Evolutionary conservation across 2,113 vertebrate species (phyloP), one percentile per base, ranked within the genome.

Genomic region (Xiphorhynchus elegans): DNA sequence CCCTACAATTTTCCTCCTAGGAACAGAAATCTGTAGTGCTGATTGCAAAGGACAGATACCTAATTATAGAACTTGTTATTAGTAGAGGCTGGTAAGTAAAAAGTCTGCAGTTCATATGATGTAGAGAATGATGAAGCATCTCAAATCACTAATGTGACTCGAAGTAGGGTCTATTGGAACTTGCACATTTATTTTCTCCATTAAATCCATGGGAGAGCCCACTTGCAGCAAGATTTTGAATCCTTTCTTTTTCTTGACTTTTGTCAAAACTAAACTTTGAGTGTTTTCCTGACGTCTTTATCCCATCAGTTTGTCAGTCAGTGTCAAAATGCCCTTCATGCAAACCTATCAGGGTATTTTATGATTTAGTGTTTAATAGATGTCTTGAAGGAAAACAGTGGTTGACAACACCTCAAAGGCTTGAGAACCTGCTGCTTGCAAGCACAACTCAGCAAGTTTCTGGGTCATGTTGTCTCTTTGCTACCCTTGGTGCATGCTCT

Each of bases 31-130:
- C 52, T 10, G 7, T 44, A 77, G 81, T 83, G 89, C 82, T 93
- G 94, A 95, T 13, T 92, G 80, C 87, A 90, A 78, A 82, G 33
- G 77, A 93, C 74, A 93, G 86, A 76, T 60, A 33, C 50, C 18
- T 94, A 96, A 97, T 94, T 94, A 74, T 40, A 95, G 62, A 82
- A 69, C 73, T 94, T 59, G 70, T 84, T 95, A 82, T 96, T 93
- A 96, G 85, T 18, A 35, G 87, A 87, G 70, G 15, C 20, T 92
- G 47, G 80, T 72, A 96, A 96, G 81, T 62, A 95, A 96, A 91
- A 96, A 73, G 83, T 75, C 93, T 87, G 83, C 78, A 79, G 74
- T 77, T 96, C 52, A 4, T 52, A 44, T 55, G 88, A 69, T 78
- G n/a, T 19, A 87, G 75, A 82, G 91, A 83, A 96, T 56, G 94